phyloP scores from a whole-genome alignment of 2,888 invertebrate species.

The Aromia moschata region DNA sequence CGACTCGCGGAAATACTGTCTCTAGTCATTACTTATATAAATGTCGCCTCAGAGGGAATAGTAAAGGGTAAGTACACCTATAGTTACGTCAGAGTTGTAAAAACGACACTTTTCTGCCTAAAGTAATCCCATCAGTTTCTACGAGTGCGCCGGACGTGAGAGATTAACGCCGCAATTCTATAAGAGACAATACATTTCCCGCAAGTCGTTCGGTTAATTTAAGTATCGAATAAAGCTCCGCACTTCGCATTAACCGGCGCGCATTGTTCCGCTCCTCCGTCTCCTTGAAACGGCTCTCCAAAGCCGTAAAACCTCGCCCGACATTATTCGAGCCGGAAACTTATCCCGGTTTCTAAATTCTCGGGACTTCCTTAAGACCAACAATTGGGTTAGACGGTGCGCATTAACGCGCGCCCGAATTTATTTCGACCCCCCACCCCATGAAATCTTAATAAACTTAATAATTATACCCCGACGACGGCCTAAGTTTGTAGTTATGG shows the following conservation, averaged over 20 bases:
- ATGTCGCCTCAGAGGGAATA: too few species aligned
- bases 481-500: background rate
- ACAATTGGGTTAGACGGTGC: slow-evolving; percentile 15
- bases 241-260: slow-evolving; percentile 1
- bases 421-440: slow-evolving; percentile 10
- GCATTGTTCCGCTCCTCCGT: background rate
- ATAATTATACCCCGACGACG: slow-evolving; percentile 2
- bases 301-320: slow-evolving; percentile 4
- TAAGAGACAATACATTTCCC: background rate
- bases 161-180: background rate
- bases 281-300: background rate
- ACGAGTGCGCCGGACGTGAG: background rate
- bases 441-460: slow-evolving; percentile 14
- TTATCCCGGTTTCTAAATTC: slow-evolving; percentile 14
- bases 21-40: too few species aligned
- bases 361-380: slow-evolving; percentile 11
- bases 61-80: too few species aligned
- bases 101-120: background rate
- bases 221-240: slow-evolving; percentile 2
- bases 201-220: slow-evolving; percentile 6
- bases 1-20: too few species aligned
- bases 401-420: background rate
- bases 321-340: slow-evolving; percentile 8
- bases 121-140: background rate
- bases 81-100: background rate